These are phyloP conservation scores for Helicorthomorpha holstii DNA, from an alignment of 1,140 invertebrate species.

Conservation along the genomic window DNA sequence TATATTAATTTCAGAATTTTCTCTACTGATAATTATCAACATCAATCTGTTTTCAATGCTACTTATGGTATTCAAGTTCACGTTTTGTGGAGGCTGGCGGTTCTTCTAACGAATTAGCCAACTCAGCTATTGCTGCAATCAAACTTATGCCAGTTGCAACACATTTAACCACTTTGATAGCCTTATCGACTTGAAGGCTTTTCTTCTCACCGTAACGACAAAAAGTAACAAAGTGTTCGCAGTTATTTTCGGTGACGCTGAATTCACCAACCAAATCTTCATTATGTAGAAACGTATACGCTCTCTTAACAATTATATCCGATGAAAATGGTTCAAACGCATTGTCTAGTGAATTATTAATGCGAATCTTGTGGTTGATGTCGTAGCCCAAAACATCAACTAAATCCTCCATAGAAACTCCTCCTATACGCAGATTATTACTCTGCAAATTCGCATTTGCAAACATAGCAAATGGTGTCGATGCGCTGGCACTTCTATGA, in stretches of 20 bases:
- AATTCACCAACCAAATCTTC: conserved; percentile 9
- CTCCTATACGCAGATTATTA: not conserved
- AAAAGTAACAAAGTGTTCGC: conserved; percentile 17
- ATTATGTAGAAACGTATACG: conserved; percentile 2
- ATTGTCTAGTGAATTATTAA: conserved; percentile 1
- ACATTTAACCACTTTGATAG: too few relatives aligned
- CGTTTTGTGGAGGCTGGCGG: too few relatives aligned
- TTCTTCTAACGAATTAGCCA: too few relatives aligned
- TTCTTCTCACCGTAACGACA: conserved; percentile 14
- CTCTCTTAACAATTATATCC: conserved; percentile 3
- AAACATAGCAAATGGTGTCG: too few relatives aligned
- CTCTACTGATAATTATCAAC: too few relatives aligned
- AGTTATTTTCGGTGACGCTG: conserved; percentile 14
- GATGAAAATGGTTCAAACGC: not conserved
- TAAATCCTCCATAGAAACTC: not conserved
- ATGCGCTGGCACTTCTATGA: not conserved
- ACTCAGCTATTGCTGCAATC: too few relatives aligned
- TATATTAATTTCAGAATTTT: too few relatives aligned
- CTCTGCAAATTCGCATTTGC: not conserved
- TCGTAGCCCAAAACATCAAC: not conserved
- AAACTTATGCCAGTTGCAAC: too few relatives aligned
- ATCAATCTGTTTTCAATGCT: too few relatives aligned
- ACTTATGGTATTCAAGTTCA: too few relatives aligned
- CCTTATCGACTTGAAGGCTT: conserved; percentile 18
- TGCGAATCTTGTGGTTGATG: not conserved